Percentiles rank a stretch among this genome's conserved stretches.
Evolutionary conservation across 2,888 invertebrate genomes (phyloP).

Genomic region (Pollenia griseotomentosa): DNA sequence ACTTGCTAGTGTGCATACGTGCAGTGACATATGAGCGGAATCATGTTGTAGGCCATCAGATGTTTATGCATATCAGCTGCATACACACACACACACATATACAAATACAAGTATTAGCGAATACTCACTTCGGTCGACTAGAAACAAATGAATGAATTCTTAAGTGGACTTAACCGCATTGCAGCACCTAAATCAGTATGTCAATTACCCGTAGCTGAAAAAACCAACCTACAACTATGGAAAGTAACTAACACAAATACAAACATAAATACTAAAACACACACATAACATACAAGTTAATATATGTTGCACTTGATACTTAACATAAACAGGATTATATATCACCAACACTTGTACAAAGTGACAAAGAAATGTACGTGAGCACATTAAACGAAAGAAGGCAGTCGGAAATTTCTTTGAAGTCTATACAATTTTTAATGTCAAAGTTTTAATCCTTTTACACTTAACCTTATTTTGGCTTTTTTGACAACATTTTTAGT

Average conservation of each 20-base stretch:
- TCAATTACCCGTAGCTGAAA: slow-evolving; percentile 67
- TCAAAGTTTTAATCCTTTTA: too few species aligned
- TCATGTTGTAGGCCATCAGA: slow-evolving; percentile 39
- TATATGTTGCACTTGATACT: slow-evolving; percentile 2
- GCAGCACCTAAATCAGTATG: slow-evolving; percentile 71
- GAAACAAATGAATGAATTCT: slow-evolving; percentile 46
- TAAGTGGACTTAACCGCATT: slow-evolving; percentile 70
- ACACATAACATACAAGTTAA: background rate
- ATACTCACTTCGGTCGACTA: background rate
- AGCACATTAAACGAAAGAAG: background rate
- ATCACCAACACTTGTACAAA: slow-evolving; percentile 58
- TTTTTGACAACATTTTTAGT: too few species aligned
- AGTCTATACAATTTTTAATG: too few species aligned
- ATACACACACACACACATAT: background rate
- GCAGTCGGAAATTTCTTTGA: background rate
- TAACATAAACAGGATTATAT: slow-evolving; percentile 35
- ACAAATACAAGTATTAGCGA: background rate
- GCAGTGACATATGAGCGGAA: slow-evolving; percentile 6
- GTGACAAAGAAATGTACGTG: background rate
- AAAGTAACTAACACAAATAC: slow-evolving; percentile 40
- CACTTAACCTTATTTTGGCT: too few species aligned
- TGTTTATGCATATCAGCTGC: slow-evolving; percentile 61
- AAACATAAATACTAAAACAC: background rate
- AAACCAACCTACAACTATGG: slow-evolving; percentile 42
- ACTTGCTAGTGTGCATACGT: background rate